phyloP scores from a whole-genome alignment of 2,888 invertebrate species.

The Chrysina gloriosa region DNA sequence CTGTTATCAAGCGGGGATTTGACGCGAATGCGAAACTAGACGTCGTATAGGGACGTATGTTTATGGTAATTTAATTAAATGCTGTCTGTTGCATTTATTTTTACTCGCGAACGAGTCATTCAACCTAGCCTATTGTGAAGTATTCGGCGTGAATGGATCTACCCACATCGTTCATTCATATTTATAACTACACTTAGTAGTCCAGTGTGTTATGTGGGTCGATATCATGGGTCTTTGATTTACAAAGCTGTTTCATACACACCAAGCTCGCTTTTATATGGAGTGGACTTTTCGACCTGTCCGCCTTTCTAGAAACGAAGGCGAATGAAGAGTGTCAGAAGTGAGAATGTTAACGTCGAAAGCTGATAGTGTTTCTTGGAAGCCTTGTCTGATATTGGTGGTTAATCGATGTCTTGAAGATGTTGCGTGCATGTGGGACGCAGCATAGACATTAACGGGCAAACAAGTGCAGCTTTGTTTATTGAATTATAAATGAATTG shows the following conservation, averaged over 20 bases:
- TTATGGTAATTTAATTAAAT: background rate
- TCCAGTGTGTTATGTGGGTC: constrained; percentile 6
- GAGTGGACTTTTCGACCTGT: background rate
- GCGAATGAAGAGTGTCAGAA: background rate
- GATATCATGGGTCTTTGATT: constrained; percentile 3
- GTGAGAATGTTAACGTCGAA: background rate
- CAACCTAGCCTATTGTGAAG: constrained; percentile 19
- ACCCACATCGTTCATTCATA: constrained; percentile 39
- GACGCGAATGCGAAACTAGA: background rate
- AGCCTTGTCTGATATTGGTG: background rate
- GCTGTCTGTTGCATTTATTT: background rate
- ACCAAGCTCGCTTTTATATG: background rate
- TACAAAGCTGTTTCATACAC: constrained; percentile 1
- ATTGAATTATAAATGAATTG: too few species aligned
- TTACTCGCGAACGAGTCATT: constrained; percentile 4
- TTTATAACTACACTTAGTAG: background rate
- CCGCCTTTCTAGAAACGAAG: background rate
- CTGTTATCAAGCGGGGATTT: background rate
- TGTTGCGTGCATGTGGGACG: background rate
- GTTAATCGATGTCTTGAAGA: background rate
- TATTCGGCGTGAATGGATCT: constrained; percentile 37
- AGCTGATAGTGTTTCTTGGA: background rate
- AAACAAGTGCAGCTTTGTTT: too few species aligned
- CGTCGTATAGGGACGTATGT: background rate
- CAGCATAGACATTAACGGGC: too few species aligned